phyloP scores from a whole-genome alignment of 1,140 invertebrate genomes.

The Zeugodacus cucurbitae region DNA sequence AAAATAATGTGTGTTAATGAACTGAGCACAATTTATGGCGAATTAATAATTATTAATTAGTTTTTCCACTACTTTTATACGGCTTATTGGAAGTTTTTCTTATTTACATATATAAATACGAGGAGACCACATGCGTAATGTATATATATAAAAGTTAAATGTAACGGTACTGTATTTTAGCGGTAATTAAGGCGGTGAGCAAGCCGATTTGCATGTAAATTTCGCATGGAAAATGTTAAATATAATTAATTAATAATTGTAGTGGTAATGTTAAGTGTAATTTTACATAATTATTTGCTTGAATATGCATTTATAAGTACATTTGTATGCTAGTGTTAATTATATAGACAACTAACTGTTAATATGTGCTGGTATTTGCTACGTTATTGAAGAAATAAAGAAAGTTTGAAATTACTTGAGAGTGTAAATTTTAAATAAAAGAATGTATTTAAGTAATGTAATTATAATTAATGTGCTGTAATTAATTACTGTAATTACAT shows the following conservation, averaged over 20 bases:
- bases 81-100: background rate
- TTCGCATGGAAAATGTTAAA: background rate
- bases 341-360: background rate
- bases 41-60: background rate
- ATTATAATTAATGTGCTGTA: too few species aligned
- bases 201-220: background rate
- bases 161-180: background rate
- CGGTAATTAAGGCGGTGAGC: background rate
- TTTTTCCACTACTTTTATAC: background rate
- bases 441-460: too few species aligned
- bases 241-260: conserved; percentile 18
- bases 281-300: background rate
- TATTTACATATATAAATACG: background rate
- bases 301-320: background rate
- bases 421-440: background rate
- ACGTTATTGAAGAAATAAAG: background rate
- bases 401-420: background rate
- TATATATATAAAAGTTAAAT: background rate
- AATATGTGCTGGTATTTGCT: background rate
- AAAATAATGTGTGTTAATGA: background rate
- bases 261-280: background rate
- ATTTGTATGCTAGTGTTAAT: background rate
- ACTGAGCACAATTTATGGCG: background rate
- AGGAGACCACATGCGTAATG: background rate
- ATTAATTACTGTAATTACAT: too few species aligned